Base-by-base conservation (phyloP, 2,888 invertebrate genomes). In the Diadromus collaris region DNA sequence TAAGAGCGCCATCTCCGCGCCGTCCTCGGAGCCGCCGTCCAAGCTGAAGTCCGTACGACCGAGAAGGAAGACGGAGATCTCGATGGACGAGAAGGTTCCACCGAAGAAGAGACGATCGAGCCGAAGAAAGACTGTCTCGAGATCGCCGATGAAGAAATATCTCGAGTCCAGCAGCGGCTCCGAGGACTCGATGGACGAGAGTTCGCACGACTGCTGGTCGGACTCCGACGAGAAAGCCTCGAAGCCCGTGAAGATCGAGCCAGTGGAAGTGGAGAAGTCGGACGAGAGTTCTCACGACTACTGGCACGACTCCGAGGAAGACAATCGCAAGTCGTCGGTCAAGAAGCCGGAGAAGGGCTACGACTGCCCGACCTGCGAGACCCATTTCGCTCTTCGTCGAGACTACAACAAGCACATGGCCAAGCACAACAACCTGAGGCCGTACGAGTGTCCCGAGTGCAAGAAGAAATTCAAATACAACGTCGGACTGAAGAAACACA, bases 391-490 rank as follows among this genome's bases (percentile, higher is more conserved):
- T 10, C 70, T 64, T 60, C 74, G 78, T 13, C 76, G 79, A 41
- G 76, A 73, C 32, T 80, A 81, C 67, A 76, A 78, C 58, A 56
- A 76, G n/a, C 82, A 80, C 51, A 77, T 80, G 29, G 74, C 76
- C 9, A 83, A 68, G 29, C 83, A 82, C 67, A 76, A 74, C 44
- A 82, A 75, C 9, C 67, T 78, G 38, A 80, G 80, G 60, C 79
- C 70, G 29, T 76, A 79, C 65, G 81, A 80, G 34, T 84, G 85
- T 60, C 60, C 64, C n/a, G 81, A 79, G 27, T 85, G 85, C 58
- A 79, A 80, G 1, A 81, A 81, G 65, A 82, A 79, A 19, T 85
- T 85, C 56, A 82, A 82, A 9, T 81, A 81, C 44, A 68, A 80
- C 16, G 73, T 82, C 1, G 80, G 78, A 3, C 75, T 86, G 0